phyloP scores from a whole-genome alignment of 2,888 invertebrate genomes.

The Melieria picta region DNA sequence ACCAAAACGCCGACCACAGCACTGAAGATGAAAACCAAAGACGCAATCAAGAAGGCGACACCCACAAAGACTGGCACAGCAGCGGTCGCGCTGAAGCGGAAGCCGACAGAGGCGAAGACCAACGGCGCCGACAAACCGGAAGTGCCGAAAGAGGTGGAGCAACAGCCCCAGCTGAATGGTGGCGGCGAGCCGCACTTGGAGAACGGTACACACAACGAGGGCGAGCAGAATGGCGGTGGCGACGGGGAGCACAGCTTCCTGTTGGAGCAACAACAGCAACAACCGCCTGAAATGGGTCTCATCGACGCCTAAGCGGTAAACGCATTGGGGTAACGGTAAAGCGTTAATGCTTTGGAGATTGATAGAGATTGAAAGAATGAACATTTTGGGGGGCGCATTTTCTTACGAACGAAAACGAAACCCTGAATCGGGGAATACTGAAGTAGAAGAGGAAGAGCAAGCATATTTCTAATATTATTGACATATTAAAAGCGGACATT shows the following conservation, averaged over 20 bases:
- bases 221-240: constrained; percentile 10
- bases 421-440: constrained; percentile 7
- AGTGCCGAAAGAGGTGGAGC: constrained; percentile 13
- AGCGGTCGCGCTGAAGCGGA: constrained; percentile 16
- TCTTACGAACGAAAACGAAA: constrained; percentile 13
- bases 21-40: constrained; percentile 39
- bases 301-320: constrained; percentile 20
- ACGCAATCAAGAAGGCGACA: constrained; percentile 44
- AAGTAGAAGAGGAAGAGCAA: constrained; percentile 4
- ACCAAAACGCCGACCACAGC: constrained; percentile 39
- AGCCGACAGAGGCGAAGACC: constrained; percentile 42
- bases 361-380: neutral
- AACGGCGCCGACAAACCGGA: neutral
- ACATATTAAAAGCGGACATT: neutral
- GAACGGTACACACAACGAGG: constrained; percentile 16
- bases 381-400: constrained; percentile 11
- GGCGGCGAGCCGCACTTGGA: constrained; percentile 9
- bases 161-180: constrained; percentile 37
- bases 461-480: constrained; percentile 23
- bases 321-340: neutral
- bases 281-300: constrained; percentile 6
- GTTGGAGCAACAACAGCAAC: constrained; percentile 16
- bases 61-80: constrained; percentile 40
- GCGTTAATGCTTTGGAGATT: constrained; percentile 13
- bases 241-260: neutral